These are phyloP conservation scores for Clusia tigrina DNA, from an alignment of 2,888 invertebrate species.

Conservation along the genomic window DNA sequence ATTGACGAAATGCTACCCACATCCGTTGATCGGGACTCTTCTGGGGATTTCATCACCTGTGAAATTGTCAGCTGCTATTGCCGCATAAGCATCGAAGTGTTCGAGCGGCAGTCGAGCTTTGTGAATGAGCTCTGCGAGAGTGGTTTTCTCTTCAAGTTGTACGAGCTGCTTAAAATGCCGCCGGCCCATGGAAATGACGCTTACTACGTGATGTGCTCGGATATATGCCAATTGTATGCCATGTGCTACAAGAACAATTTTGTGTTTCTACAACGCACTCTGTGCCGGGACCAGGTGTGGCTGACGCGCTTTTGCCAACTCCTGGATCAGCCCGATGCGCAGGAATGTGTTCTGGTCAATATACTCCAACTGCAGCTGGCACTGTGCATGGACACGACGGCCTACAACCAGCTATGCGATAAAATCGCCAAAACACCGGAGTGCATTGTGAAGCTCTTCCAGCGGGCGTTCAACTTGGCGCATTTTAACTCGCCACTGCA, in stretches of 20 bases:
- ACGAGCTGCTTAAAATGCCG: conserved; percentile 47
- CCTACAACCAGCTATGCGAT: conserved; percentile 44
- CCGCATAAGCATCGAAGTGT: conserved; percentile 43
- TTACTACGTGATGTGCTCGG: conserved; percentile 47
- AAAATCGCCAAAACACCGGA: conserved; percentile 32
- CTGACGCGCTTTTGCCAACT: conserved; percentile 39
- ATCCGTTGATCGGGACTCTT: conserved; percentile 22
- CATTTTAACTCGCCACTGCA: conserved; percentile 40
- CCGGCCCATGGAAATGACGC: conserved; percentile 23
- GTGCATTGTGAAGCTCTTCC: conserved; percentile 42
- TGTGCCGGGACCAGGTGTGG: conserved; percentile 54
- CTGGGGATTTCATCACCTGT: conserved; percentile 36
- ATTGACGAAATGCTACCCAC: conserved; percentile 33
- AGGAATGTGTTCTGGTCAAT: conserved; percentile 22
- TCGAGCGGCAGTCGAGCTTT: conserved; percentile 40
- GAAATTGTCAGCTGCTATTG: conserved; percentile 50
- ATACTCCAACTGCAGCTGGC: conserved; percentile 41
- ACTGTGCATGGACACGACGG: conserved; percentile 48
- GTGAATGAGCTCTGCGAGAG: conserved; percentile 41
- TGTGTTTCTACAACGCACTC: conserved; percentile 46
- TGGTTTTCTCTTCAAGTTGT: conserved; percentile 46
- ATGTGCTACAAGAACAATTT: conserved; percentile 47
- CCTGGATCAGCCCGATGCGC: conserved; percentile 21
- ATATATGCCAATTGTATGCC: conserved; percentile 55
- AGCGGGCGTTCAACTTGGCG: conserved; percentile 38